phyloP scores from a whole-genome alignment of 1,140 invertebrate genomes.

The Phymastichus coffea region DNA sequence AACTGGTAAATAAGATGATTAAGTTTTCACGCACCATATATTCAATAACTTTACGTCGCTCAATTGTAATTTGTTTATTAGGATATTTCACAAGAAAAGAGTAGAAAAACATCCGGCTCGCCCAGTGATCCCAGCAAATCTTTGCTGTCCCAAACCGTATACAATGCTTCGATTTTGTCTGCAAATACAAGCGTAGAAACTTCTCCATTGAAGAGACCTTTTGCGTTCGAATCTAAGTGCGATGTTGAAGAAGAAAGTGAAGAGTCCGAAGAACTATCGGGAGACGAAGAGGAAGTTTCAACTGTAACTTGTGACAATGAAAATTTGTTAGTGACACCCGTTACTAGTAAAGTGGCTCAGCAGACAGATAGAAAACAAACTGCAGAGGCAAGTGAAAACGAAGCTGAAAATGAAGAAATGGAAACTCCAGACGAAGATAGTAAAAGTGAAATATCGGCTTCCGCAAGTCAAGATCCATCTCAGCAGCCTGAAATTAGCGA shows the following conservation, averaged over 20 bases:
- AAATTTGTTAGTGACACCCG: not conserved
- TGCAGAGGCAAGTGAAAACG: not conserved
- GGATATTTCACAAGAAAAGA: not conserved
- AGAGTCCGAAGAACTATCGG: slow-evolving; percentile 11
- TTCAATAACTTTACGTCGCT: not conserved
- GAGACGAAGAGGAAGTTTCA: slow-evolving; percentile 14
- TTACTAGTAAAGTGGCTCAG: not conserved
- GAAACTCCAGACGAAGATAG: slow-evolving; percentile 1
- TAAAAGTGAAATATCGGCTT: too few relatives aligned
- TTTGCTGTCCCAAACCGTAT: not conserved
- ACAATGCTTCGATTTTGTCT: slow-evolving; percentile 24
- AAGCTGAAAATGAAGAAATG: slow-evolving; percentile 12
- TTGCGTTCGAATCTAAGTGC: not conserved
- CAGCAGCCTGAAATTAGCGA: slow-evolving; percentile 22
- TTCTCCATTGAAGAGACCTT: slow-evolving; percentile 1
- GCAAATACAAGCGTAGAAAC: slow-evolving; percentile 22
- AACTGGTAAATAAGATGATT: slow-evolving; percentile 8
- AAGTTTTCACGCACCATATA: too few relatives aligned
- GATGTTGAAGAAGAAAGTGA: slow-evolving; percentile 3
- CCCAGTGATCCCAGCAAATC: slow-evolving; percentile 1
- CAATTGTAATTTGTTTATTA: not conserved
- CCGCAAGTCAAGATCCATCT: not conserved
- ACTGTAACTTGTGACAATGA: slow-evolving; percentile 1
- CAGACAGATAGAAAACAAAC: not conserved
- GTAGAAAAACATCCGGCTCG: not conserved